phyloP scores from a whole-genome alignment of 2,113 vertebrate genomes.

The Pteruthius melanotis region DNA sequence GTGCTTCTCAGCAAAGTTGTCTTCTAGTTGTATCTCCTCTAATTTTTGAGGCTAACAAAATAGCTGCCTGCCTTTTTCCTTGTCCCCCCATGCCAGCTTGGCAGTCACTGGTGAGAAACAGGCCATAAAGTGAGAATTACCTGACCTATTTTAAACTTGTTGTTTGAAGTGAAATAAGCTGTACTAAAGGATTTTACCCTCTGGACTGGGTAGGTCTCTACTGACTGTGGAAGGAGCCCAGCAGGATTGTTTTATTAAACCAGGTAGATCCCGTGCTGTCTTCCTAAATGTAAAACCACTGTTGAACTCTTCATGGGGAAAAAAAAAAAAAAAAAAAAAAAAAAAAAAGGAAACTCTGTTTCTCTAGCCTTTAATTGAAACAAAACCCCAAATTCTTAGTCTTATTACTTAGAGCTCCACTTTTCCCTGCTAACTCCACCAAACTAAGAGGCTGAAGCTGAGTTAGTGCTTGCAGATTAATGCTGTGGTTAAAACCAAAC shows the following conservation, averaged over 20 bases:
- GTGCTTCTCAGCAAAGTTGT: not conserved
- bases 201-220: not conserved
- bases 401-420: not conserved
- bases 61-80: not conserved
- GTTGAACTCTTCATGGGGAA: not conserved
- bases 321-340: accelerated
- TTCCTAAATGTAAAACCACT: not conserved
- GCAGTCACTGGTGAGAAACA: not conserved
- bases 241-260: not conserved
- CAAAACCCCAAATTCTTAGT: not conserved
- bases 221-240: not conserved
- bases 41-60: not conserved
- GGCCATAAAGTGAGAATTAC: not conserved
- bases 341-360: accelerated
- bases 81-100: not conserved
- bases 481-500: not conserved
- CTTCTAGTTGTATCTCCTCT: not conserved
- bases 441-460: not conserved
- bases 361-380: not conserved
- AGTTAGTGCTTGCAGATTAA: not conserved
- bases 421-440: not conserved
- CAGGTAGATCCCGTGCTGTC: not conserved
- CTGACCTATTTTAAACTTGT: not conserved
- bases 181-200: not conserved
- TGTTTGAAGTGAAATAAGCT: not conserved